A percentile compares a stretch with the other conserved stretches of the same genome.
These are phyloP conservation scores for Andrena flavipes DNA, from an alignment of 2,888 invertebrate species.

Conservation along the genomic window DNA sequence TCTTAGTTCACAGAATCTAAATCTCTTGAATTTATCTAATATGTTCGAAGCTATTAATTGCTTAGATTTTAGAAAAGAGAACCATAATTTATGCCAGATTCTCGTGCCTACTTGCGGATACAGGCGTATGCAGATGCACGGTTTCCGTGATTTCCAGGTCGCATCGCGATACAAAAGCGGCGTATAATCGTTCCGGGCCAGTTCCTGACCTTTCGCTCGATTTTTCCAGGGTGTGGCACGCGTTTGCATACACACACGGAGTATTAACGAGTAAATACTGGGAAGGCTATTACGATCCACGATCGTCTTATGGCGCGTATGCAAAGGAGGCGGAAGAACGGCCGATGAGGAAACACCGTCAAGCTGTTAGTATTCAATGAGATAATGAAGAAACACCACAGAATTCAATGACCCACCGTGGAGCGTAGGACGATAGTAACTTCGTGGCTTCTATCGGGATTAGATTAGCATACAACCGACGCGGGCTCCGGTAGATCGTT, in stretches of 20 bases:
- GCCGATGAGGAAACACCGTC: constrained; percentile 65
- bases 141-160: constrained; percentile 39
- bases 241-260: constrained; percentile 57
- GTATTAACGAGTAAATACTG: constrained; percentile 63
- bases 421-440: constrained; percentile 63
- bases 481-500: constrained; percentile 32
- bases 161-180: constrained; percentile 38
- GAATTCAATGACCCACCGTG: constrained; percentile 63
- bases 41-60: not conserved
- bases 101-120: constrained; percentile 1
- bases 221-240: constrained; percentile 57
- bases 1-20: too few relatives aligned
- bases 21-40: too few relatives aligned
- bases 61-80: too few relatives aligned
- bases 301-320: constrained; percentile 56
- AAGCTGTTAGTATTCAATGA: constrained; percentile 67
- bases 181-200: constrained; percentile 58
- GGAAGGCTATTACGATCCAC: constrained; percentile 45
- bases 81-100: not conserved
- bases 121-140: constrained; percentile 21
- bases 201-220: constrained; percentile 56
- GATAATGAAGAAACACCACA: constrained; percentile 65
- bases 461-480: constrained; percentile 67
- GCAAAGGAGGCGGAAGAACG: constrained; percentile 69
- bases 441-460: constrained; percentile 56